A percentile compares a stretch with the other conserved stretches of the same genome.
Evolutionary conservation across 1,140 invertebrate species (phyloP).

Genomic region (Acromyrmex heyeri): DNA sequence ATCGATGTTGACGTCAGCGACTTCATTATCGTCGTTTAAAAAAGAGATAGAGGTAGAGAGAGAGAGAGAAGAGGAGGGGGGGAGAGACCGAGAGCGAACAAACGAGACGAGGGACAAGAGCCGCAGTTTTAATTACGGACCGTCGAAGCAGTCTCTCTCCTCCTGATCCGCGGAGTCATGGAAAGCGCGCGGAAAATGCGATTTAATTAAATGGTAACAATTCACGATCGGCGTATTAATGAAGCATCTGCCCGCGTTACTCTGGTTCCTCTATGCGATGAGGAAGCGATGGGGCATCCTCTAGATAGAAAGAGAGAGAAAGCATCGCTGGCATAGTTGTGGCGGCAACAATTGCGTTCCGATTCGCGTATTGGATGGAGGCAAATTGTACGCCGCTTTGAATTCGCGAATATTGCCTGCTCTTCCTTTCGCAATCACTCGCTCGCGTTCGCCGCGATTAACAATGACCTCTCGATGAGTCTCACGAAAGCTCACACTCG

Average conservation of each 20-base stretch:
- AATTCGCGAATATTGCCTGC: constrained; percentile 38
- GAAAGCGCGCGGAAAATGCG: constrained; percentile 78
- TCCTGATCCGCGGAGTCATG: constrained; percentile 65
- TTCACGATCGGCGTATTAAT: constrained; percentile 77
- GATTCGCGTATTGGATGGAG: constrained; percentile 64
- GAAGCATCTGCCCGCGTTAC: constrained; percentile 62
- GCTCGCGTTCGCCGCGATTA: constrained; percentile 24
- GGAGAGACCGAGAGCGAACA: constrained; percentile 59
- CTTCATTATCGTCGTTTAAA: constrained; percentile 56
- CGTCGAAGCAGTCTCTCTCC: constrained; percentile 18
- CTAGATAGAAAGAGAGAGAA: constrained; percentile 43
- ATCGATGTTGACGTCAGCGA: constrained; percentile 54
- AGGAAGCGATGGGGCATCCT: constrained; percentile 13
- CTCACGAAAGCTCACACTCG: constrained; percentile 1
- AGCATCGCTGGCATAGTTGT: constrained; percentile 75
- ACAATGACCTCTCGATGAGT: constrained; percentile 40
- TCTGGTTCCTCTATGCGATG: not conserved
- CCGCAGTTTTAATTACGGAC: constrained; percentile 60
- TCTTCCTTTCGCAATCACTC: constrained; percentile 49
- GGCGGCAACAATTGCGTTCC: constrained; percentile 76
- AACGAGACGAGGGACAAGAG: constrained; percentile 45
- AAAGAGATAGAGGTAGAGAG: not conserved
- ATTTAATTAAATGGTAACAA: constrained; percentile 83
- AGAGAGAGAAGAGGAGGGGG: not conserved
- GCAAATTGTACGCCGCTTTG: constrained; percentile 32